These are phyloP conservation scores for Drosophila aff. DNA, from an alignment of 1,140 invertebrate genomes.

Conservation along the genomic window DNA sequence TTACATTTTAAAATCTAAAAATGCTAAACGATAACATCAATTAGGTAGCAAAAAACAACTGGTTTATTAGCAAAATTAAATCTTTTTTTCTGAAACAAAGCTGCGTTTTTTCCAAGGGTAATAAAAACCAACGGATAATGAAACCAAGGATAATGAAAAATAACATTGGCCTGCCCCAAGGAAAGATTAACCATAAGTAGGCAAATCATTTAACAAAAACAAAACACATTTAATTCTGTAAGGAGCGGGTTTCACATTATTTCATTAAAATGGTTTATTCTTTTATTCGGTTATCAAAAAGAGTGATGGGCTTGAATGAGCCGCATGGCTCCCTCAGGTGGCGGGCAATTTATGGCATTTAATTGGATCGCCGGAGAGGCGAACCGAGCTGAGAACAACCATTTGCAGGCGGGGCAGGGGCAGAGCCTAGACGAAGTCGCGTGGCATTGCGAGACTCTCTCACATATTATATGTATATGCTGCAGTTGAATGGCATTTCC, in stretches of 20 bases:
- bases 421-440: conserved; percentile 22
- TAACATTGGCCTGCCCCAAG: neutral
- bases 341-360: conserved; percentile 62
- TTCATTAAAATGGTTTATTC: conserved; percentile 6
- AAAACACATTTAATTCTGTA: neutral
- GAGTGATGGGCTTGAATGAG: conserved; percentile 3
- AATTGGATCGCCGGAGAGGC: conserved; percentile 53
- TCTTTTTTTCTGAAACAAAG: neutral
- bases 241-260: neutral
- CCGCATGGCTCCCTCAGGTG: neutral
- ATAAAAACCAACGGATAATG: neutral
- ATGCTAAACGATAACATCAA: too few species aligned
- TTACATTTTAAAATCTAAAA: too few species aligned
- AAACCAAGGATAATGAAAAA: neutral
- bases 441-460: conserved; percentile 23
- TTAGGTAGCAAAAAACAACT: too few species aligned
- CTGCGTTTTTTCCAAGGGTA: neutral
- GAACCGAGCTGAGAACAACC: conserved; percentile 15
- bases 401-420: conserved; percentile 7
- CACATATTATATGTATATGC: neutral
- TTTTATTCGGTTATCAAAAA: conserved; percentile 8
- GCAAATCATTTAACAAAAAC: conserved; percentile 5
- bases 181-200: neutral
- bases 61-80: too few species aligned
- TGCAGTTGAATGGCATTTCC: neutral